Conservation (phyloP, 2,113 vertebrate genomes). For the Shinisaurus crocodilurus region DNA sequence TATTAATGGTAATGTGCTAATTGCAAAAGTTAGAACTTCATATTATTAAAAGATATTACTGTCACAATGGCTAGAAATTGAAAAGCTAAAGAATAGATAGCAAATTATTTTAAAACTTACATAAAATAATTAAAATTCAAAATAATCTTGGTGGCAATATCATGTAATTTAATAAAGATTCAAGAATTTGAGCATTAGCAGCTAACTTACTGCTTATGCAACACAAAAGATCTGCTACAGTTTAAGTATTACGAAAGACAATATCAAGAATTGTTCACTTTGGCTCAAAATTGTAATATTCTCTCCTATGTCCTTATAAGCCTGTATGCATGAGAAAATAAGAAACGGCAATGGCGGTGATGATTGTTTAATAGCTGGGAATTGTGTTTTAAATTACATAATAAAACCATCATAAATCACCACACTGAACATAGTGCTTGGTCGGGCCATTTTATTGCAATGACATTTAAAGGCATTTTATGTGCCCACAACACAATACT, state of each 20-base stretch:
- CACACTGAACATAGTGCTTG: background rate
- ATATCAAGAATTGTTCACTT: background rate
- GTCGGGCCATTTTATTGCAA: background rate
- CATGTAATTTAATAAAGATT: background rate
- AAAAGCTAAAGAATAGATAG: background rate
- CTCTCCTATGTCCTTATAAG: background rate
- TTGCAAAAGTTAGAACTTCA: background rate
- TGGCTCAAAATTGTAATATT: background rate
- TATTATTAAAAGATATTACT: background rate
- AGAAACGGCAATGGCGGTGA: background rate
- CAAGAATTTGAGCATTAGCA: background rate
- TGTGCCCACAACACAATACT: background rate
- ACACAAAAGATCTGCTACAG: background rate
- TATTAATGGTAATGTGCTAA: background rate
- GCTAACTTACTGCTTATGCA: background rate
- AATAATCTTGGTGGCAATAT: background rate
- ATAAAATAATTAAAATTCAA: background rate
- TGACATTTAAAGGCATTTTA: background rate
- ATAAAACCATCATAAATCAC: background rate
- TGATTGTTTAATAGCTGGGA: constrained; percentile 7
- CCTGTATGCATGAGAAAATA: background rate
- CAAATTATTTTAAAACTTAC: background rate
- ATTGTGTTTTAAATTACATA: background rate
- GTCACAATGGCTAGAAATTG: background rate
- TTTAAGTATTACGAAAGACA: background rate